Percentiles rank a stretch among this genome's conserved stretches.
Conservation (phyloP, 2,797 vertebrate genomes). For the Coracias cyanogaster region DNA sequence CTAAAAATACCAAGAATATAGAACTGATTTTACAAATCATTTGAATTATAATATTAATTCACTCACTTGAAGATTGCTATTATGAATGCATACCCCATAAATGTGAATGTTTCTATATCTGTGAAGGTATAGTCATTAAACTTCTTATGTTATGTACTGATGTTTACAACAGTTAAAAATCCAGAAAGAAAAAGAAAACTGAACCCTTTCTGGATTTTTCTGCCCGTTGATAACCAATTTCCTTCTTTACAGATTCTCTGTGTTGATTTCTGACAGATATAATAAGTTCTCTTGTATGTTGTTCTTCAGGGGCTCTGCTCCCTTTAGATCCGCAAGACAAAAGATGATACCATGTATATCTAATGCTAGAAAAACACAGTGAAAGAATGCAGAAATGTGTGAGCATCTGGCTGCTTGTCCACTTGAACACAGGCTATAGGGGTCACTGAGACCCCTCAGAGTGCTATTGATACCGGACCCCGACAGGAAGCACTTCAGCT, state of each 20-base stretch:
- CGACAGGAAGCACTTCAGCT: slow-evolving; percentile 78
- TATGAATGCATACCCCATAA: background rate
- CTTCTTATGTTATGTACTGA: background rate
- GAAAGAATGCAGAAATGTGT: slow-evolving; percentile 75
- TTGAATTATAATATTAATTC: background rate
- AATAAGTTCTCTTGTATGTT: background rate
- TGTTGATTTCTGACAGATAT: background rate
- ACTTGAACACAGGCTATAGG: slow-evolving; percentile 82
- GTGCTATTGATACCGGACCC: slow-evolving; percentile 71
- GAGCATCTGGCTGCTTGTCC: slow-evolving; percentile 79
- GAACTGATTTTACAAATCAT: background rate
- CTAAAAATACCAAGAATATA: background rate
- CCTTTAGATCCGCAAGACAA: slow-evolving; percentile 34
- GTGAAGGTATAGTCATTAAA: slow-evolving; percentile 19
- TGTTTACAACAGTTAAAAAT: background rate
- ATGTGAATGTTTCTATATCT: slow-evolving; percentile 2
- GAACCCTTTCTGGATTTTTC: background rate
- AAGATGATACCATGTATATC: slow-evolving; percentile 36
- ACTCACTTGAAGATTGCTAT: background rate
- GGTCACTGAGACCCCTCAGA: slow-evolving; percentile 80
- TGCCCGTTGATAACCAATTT: background rate
- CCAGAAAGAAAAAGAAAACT: background rate
- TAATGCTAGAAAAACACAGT: slow-evolving; percentile 72
- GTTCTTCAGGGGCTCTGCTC: background rate
- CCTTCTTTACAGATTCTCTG: background rate